Evolutionary conservation across 2,113 vertebrate genomes (phyloP), one percentile per base, ranked within the genome.

Genomic region (Protobothrops mucrosquamatus): DNA sequence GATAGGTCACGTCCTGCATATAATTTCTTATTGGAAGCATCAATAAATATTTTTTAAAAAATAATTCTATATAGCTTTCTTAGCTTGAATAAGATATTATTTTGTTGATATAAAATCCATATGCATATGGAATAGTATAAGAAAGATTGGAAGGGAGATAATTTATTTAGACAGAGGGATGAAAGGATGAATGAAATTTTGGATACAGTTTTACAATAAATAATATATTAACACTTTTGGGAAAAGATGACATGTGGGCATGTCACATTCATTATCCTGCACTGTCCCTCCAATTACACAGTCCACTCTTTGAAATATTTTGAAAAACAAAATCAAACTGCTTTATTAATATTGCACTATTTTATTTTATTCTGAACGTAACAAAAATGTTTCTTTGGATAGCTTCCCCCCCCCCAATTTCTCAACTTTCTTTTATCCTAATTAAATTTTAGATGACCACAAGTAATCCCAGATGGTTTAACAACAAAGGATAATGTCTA

Each of bases 291-390:
- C 34, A 22, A 93, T 14, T 85, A 89, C 57, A 89, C 59, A 51
- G 29, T 52, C 74, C 34, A 22, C 24, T 86, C 29, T 90, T 55
- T 81, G 52, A 85, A 92, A 39, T 69, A 54, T 39, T 93, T 95
- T 86, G 52, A 85, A 91, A 91, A 59, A 86, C 24, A 74, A 64
- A 91, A 55, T 56, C 51, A 89, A 91, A 74, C 46, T 64, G 34
- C 43, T 88, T 92, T 93, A 93, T 94, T 94, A 94, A 90, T 89
- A 90, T 90, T 91, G 74, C 54, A 91, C 29, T 90, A 93, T 59
- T 26, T 46, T 74, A 89, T 92, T 74, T 74, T 92, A 93, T 93
- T 89, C 54, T 43, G 92, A 92, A 94, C 22, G 57, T 69, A 90
- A 74, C 15, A 87, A 61, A 93, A 90, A 52, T 43, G 39, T 85